Percentiles rank a stretch among this genome's conserved stretches.
These are phyloP conservation scores for Callaeas wilsoni DNA, from an alignment of 2,113 vertebrate species.

Conservation along the genomic window DNA sequence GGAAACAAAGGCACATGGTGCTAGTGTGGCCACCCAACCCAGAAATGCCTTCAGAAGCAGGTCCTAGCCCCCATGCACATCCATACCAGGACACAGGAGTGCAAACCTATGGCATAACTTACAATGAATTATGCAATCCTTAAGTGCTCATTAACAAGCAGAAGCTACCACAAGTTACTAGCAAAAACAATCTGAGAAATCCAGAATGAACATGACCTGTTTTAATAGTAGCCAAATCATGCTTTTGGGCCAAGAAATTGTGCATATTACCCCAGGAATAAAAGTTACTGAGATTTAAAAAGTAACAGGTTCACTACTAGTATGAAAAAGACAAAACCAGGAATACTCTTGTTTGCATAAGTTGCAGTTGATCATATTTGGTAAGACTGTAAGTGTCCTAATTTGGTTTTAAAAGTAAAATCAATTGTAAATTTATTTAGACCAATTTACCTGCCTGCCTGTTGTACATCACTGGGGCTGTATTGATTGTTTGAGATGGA, in stretches of 20 bases:
- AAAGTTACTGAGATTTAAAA: neutral
- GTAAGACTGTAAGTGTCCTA: slow-evolving; percentile 58
- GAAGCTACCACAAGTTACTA: neutral
- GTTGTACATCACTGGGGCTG: slow-evolving; percentile 62
- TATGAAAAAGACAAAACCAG: neutral
- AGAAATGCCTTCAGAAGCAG: neutral
- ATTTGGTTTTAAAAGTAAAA: slow-evolving; percentile 74
- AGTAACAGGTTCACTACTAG: neutral
- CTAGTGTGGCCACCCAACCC: accelerated
- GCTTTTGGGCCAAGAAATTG: neutral
- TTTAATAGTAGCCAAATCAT: neutral
- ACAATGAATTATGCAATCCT: neutral
- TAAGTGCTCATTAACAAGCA: neutral
- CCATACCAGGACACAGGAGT: neutral
- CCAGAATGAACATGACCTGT: neutral
- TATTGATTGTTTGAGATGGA: slow-evolving; percentile 61
- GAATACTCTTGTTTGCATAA: slow-evolving; percentile 4
- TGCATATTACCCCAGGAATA: neutral
- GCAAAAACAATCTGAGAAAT: neutral
- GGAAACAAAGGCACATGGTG: accelerated
- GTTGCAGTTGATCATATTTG: slow-evolving; percentile 28
- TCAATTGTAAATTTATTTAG: slow-evolving; percentile 78
- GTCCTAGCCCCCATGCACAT: neutral
- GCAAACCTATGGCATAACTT: neutral
- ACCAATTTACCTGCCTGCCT: slow-evolving; percentile 65